phyloP scores from a whole-genome alignment of 2,888 invertebrate species.

The Drosophila mulleri region DNA sequence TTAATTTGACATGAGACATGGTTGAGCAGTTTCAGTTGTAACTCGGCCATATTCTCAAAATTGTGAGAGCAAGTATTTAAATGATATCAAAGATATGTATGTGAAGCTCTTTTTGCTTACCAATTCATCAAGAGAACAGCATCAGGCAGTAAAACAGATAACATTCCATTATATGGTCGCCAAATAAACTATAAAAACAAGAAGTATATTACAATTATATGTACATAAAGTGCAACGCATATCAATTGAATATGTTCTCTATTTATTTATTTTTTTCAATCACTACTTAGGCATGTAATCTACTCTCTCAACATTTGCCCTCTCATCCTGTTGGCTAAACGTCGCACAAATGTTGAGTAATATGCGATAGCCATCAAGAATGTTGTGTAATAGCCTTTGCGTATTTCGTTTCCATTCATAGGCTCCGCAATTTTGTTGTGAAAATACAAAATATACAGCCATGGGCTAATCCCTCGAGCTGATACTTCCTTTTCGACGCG shows the following conservation, averaged over 20 bases:
- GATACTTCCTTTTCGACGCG: constrained; percentile 19
- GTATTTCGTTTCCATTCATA: constrained; percentile 20
- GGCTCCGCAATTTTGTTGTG: constrained; percentile 25
- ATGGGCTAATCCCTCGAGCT: constrained; percentile 34
- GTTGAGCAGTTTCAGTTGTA: no score
- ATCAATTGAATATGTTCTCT: no score
- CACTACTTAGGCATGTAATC: neutral
- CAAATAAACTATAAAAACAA: no score
- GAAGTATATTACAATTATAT: no score
- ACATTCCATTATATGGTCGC: no score
- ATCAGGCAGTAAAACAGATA: neutral
- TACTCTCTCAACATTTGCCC: neutral
- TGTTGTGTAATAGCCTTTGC: neutral
- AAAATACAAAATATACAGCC: constrained; percentile 30
- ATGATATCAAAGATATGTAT: neutral
- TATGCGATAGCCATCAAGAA: constrained; percentile 9
- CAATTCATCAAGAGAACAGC: neutral
- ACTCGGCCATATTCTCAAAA: no score
- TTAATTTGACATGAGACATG: no score
- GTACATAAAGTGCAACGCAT: no score
- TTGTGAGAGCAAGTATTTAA: neutral
- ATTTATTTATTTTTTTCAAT: neutral
- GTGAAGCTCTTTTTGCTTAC: neutral
- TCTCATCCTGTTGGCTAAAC: neutral
- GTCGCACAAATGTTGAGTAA: neutral